These are phyloP conservation scores for Druon quercuslanigerum DNA, from an alignment of 1,140 invertebrate species.

Conservation along the genomic window DNA sequence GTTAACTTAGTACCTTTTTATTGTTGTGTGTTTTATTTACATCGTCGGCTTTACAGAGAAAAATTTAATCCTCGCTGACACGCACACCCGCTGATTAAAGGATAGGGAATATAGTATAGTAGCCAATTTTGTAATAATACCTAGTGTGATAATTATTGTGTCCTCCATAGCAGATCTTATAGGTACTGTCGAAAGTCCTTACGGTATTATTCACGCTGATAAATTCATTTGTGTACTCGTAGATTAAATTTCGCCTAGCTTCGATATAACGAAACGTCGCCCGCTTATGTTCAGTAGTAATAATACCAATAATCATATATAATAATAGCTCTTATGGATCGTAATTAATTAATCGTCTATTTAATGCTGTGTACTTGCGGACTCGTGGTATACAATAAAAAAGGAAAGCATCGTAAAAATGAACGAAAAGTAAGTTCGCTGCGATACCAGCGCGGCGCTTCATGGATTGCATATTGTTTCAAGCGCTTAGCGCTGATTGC, in stretches of 20 bases:
- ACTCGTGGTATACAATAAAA: constrained; percentile 60
- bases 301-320: constrained; percentile 49
- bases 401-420: constrained; percentile 61
- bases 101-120: constrained; percentile 60
- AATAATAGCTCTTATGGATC: constrained; percentile 54
- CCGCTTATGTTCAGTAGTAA: constrained; percentile 50
- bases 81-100: constrained; percentile 42
- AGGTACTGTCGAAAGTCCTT: constrained; percentile 40
- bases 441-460: background rate
- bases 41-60: constrained; percentile 22
- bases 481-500: too few relatives aligned
- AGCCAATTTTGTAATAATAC: constrained; percentile 62
- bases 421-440: constrained; percentile 48
- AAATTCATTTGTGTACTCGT: constrained; percentile 36
- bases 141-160: constrained; percentile 65
- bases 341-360: constrained; percentile 60
- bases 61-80: constrained; percentile 13
- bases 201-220: constrained; percentile 9
- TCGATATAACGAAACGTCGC: constrained; percentile 52
- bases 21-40: constrained; percentile 38
- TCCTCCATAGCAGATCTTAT: constrained; percentile 63
- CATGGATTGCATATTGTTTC: background rate
- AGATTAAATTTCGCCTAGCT: constrained; percentile 51
- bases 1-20: constrained; percentile 65
- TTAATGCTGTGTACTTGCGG: constrained; percentile 56